A percentile compares a stretch with the other conserved stretches of the same genome.
Conservation (phyloP, 2,113 vertebrate species). For the Capra hircus region DNA sequence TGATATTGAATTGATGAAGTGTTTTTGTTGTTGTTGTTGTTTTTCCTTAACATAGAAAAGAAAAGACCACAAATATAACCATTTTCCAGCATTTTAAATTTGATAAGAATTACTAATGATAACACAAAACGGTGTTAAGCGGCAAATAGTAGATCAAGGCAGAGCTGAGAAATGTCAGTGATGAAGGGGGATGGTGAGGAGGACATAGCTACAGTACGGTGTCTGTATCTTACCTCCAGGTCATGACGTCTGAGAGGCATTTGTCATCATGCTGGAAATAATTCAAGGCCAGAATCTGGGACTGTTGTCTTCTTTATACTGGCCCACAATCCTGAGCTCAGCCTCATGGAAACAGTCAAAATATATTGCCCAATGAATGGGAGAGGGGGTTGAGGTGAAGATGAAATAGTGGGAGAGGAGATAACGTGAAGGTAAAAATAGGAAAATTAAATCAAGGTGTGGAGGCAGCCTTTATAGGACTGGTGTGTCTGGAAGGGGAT, state of each 20-base stretch:
- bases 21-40: background rate
- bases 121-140: background rate
- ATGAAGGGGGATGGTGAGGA: background rate
- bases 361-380: background rate
- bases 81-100: background rate
- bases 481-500: background rate
- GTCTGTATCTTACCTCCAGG: background rate
- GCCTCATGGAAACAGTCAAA: background rate
- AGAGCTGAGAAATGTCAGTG: background rate
- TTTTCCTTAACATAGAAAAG: background rate
- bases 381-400: background rate
- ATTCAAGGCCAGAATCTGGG: background rate
- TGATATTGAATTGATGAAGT: background rate
- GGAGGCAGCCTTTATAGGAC: background rate
- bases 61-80: background rate
- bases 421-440: background rate
- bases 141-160: background rate
- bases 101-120: background rate
- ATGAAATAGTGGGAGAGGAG: background rate
- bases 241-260: background rate
- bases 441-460: background rate
- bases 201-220: fast-evolving
- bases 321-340: background rate
- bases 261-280: background rate
- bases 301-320: background rate